Evolutionary conservation across 2,113 vertebrate genomes (phyloP).

Genomic region (Melozone crissalis): DNA sequence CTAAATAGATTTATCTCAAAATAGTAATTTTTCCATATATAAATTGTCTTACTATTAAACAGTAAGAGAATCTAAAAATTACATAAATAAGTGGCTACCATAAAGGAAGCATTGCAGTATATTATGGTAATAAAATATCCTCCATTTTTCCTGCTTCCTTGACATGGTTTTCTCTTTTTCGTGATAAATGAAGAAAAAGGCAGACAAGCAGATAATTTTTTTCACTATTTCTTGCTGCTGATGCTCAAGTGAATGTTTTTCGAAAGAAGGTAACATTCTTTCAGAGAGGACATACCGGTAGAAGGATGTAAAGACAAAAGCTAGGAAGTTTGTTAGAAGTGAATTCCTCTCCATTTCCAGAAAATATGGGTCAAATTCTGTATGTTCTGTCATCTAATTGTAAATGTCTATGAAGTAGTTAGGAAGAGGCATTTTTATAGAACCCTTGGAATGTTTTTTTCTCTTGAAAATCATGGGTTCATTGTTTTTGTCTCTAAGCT

Average conservation of each 20-base stretch:
- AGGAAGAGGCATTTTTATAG: background rate
- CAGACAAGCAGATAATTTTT: background rate
- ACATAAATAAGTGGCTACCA: background rate
- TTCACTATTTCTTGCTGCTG: background rate
- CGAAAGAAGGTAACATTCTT: background rate
- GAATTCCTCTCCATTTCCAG: background rate
- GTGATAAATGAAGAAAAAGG: background rate
- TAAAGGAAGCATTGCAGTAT: background rate
- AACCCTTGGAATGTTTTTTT: background rate
- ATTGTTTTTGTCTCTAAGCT: background rate
- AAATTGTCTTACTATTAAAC: background rate
- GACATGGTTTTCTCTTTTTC: background rate
- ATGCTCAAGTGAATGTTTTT: background rate
- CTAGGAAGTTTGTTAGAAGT: background rate
- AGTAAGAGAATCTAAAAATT: background rate
- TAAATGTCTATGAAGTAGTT: background rate
- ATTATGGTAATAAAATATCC: background rate
- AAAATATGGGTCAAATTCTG: background rate
- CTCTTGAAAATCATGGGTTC: background rate
- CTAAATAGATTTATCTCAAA: background rate
- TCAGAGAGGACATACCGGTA: background rate
- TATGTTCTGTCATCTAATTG: background rate
- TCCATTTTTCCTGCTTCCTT: background rate
- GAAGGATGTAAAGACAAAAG: background rate
- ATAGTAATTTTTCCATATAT: background rate